Evolutionary conservation across 2,797 vertebrate species (phyloP).

Genomic region (Melanotaenia nigrans): DNA sequence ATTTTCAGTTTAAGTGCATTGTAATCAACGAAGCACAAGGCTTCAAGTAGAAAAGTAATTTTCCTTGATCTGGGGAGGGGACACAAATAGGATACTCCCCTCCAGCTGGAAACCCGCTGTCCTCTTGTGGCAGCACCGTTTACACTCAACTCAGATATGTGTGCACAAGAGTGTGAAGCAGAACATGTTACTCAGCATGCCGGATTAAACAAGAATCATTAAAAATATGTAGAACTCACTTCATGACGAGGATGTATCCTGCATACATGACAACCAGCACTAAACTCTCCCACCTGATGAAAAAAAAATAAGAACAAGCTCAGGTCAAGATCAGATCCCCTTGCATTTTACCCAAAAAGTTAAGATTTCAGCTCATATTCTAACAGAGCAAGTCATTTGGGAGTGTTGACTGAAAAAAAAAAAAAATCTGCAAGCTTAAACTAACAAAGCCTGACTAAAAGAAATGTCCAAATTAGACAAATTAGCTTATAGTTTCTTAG

Average conservation of each 20-base stretch:
- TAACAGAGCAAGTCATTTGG: not conserved
- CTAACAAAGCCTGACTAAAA: not conserved
- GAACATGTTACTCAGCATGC: not conserved
- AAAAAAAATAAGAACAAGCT: not conserved
- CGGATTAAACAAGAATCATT: not conserved
- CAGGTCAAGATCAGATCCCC: not conserved
- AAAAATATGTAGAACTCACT: slow-evolving; percentile 74
- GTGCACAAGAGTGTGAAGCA: slow-evolving; percentile 11
- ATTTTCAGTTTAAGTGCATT: not conserved
- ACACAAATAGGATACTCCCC: slow-evolving; percentile 28
- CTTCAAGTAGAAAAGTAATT: not conserved
- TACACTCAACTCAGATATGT: slow-evolving; percentile 24
- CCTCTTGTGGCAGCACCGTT: slow-evolving; percentile 21
- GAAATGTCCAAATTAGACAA: not conserved
- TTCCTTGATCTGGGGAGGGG: slow-evolving; percentile 35
- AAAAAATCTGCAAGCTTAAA: too few relatives aligned
- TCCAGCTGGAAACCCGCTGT: slow-evolving; percentile 33
- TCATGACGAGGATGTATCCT: slow-evolving; percentile 86
- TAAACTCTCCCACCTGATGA: slow-evolving; percentile 85
- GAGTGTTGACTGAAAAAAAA: not conserved
- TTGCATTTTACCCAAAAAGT: not conserved
- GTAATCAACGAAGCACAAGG: slow-evolving; percentile 1
- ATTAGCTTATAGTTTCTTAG: too few relatives aligned
- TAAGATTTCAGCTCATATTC: not conserved
- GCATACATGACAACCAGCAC: slow-evolving; percentile 84